Evolutionary conservation across 1,140 invertebrate species (phyloP), one percentile per base, ranked within the genome.

Genomic region (Drosophila oshimai): DNA sequence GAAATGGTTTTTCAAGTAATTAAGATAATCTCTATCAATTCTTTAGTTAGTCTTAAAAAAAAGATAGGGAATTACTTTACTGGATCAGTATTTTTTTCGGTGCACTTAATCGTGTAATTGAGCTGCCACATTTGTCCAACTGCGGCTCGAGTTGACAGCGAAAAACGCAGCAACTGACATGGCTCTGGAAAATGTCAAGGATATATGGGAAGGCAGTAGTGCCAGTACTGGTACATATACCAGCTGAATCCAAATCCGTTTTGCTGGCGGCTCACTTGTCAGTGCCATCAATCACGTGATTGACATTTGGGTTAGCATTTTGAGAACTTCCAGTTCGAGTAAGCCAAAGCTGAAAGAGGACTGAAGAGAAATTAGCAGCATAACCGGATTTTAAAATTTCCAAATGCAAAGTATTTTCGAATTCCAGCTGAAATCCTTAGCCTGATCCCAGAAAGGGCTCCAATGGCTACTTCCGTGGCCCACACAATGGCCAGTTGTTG

Each of bases 321-420:
- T 47, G 46, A 70, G 61, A 60, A 41, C 70, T 72, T 39, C 42
- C 28, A 39, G 42, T 29, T 61, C 15, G 37, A 45, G 64, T 54
- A 67, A 61, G 31, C 20, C 69, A 39, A 31, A 47, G 12, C 15
- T 26, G 28, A 34, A 12, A 18, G 22, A 26, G 28, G 26, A 15
- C 46, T 28, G 24, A 37, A 58, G 42, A 44, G 39, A 76, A 86
- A 75, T 84, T 84, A 84, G 81, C 71, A 79, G 86, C 81, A 75
- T 80, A 84, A 76, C 75, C 81, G 75, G 80, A 84, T 86, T 84
- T 80, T 31, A 18, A 42, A 73, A 75, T 67, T 64, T 61, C 17
- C 57, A 62, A 80, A 84, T 80, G 80, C 72, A 84, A 84, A 84
- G 80, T 80, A 84, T 87, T 84, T 75, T 68, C 36, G 50, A 51